Conservation (phyloP, 53 echinoderm and acorn worm genomes). For the Henricia sp. region DNA sequence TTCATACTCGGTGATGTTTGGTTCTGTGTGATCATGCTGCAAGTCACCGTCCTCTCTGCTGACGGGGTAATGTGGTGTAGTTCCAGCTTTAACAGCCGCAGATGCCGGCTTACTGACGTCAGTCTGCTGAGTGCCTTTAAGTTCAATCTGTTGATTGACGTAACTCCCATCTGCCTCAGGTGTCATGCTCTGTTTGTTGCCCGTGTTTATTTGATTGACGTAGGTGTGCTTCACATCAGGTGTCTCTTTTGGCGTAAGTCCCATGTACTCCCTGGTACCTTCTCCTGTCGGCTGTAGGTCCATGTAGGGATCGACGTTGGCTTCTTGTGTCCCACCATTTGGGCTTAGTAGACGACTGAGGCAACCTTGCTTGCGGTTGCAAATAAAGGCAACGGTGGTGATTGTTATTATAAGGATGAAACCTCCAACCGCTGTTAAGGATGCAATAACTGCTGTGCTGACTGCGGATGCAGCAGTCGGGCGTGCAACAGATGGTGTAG, state of each 20-base stretch:
- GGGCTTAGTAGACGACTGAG: no score
- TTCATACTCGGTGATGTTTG: no score
- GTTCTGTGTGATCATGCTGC: no score
- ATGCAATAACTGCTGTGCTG: not conserved
- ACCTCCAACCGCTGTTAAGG: not conserved
- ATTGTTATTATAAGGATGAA: no score
- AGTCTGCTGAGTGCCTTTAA: not conserved
- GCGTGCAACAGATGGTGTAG: no score
- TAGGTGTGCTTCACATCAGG: not conserved
- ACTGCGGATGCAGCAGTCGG: no score
- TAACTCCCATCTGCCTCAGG: not conserved
- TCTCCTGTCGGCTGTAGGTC: constrained; percentile 30
- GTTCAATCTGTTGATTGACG: not conserved
- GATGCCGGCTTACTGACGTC: no score
- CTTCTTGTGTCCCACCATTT: no score
- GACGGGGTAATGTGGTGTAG: no score
- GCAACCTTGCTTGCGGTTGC: constrained; percentile 3
- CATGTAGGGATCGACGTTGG: constrained; percentile 9
- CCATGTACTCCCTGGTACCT: not conserved
- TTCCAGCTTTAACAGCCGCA: no score
- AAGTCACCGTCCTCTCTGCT: no score
- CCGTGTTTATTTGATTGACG: not conserved
- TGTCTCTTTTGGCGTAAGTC: not conserved
- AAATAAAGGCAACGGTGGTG: not conserved
- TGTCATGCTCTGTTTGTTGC: not conserved